Evolutionary conservation across 2,888 invertebrate species (phyloP).

Genomic region (Pachycephus smyrnensis): DNA sequence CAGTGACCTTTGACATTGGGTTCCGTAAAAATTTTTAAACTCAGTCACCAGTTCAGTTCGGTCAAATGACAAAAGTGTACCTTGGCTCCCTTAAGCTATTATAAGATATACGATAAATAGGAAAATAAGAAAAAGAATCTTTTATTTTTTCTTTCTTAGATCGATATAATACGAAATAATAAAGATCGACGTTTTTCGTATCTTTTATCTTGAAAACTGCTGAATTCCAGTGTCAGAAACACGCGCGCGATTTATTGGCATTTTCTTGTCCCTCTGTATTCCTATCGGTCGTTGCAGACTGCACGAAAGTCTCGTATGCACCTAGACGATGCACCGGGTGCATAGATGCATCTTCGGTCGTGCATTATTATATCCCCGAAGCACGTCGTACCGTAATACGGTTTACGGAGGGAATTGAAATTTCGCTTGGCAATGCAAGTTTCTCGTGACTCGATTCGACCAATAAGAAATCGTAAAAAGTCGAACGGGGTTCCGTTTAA

Average conservation of each 20-base stretch:
- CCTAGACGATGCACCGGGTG: background rate
- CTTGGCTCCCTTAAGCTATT: background rate
- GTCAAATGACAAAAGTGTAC: background rate
- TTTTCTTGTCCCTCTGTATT: background rate
- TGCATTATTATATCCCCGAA: background rate
- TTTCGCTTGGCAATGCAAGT: background rate
- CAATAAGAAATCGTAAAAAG: background rate
- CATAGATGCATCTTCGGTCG: background rate
- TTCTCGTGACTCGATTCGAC: background rate
- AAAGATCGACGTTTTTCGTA: background rate
- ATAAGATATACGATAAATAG: background rate
- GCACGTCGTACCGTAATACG: background rate
- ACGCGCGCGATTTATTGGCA: background rate
- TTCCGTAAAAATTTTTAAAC: background rate
- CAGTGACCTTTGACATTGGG: background rate
- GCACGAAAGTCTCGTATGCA: background rate
- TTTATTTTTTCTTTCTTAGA: background rate
- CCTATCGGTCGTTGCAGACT: background rate
- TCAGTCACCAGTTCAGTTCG: background rate
- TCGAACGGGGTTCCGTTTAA: background rate
- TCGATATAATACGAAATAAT: background rate
- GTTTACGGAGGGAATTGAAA: background rate
- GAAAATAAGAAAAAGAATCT: too few relatives aligned
- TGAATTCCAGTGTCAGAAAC: background rate
- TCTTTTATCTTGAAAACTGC: background rate